Conservation (phyloP, 2,797 vertebrate species). For the Cercopithecus hamlyni region DNA sequence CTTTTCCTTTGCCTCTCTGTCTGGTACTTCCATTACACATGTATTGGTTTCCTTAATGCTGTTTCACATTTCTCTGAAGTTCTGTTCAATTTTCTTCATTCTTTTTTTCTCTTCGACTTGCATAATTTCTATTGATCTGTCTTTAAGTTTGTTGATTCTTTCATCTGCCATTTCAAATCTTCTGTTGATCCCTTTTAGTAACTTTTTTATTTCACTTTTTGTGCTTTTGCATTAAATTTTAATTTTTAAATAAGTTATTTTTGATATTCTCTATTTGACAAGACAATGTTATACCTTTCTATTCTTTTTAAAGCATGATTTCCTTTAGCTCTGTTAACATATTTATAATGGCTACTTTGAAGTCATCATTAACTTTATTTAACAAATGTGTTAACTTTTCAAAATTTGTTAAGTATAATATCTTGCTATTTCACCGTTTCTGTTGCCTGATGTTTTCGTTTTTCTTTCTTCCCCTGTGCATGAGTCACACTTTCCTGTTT, state of each 20-base stretch:
- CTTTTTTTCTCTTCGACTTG: neutral
- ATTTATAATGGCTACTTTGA: neutral
- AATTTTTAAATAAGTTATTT: neutral
- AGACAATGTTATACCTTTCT: neutral
- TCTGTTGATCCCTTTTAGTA: neutral
- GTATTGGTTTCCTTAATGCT: neutral
- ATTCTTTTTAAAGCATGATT: neutral
- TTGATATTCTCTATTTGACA: neutral
- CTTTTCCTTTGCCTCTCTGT: neutral
- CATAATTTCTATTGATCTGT: neutral
- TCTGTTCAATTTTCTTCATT: neutral
- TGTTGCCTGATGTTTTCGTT: neutral
- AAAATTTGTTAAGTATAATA: neutral
- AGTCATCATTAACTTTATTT: neutral
- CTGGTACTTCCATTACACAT: neutral
- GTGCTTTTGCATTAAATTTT: neutral
- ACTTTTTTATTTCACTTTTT: neutral
- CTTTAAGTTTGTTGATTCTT: neutral
- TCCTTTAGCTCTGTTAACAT: neutral
- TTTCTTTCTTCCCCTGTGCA: neutral
- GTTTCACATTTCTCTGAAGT: neutral
- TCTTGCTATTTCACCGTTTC: neutral
- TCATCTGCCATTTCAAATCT: neutral
- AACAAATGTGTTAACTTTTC: neutral
- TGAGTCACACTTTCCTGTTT: neutral